These are phyloP conservation scores for Himalopsyche phryganea DNA, from an alignment of 1,140 invertebrate species.

Conservation along the genomic window DNA sequence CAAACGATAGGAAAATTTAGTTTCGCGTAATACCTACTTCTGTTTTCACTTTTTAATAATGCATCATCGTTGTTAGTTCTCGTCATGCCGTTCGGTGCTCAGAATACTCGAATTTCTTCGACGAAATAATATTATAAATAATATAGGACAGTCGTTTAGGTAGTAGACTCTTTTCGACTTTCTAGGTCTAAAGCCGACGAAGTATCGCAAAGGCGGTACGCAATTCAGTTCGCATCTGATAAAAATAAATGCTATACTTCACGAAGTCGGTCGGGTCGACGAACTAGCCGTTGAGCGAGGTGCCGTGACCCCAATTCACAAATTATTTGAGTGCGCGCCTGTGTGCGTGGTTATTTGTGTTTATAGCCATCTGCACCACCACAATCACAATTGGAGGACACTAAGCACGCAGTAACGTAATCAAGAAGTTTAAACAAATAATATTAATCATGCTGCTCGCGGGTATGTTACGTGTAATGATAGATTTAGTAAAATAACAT, in stretches of 20 bases:
- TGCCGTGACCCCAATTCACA: constrained; percentile 26
- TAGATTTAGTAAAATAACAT: no score
- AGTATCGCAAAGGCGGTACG: constrained; percentile 8
- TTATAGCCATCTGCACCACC: neutral
- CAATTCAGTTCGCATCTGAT: constrained; percentile 20
- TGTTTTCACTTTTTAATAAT: no score
- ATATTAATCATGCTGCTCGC: no score
- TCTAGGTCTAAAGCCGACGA: constrained; percentile 9
- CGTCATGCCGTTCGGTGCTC: no score
- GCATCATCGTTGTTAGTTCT: no score
- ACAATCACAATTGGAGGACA: constrained; percentile 13
- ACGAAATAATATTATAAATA: no score
- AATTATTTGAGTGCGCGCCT: constrained; percentile 2
- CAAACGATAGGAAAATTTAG: no score
- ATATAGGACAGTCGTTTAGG: no score
- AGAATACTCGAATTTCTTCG: no score
- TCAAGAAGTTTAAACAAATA: no score
- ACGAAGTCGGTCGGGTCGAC: constrained; percentile 28
- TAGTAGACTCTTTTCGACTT: neutral
- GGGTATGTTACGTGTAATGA: no score
- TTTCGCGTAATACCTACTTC: no score
- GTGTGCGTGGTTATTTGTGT: constrained; percentile 2
- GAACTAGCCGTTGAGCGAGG: constrained; percentile 22
- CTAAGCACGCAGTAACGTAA: constrained; percentile 1
- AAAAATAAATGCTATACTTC: constrained; percentile 29